phyloP scores from a whole-genome alignment of 2,797 vertebrate species.

The Schizopygopsis malacanthus region DNA sequence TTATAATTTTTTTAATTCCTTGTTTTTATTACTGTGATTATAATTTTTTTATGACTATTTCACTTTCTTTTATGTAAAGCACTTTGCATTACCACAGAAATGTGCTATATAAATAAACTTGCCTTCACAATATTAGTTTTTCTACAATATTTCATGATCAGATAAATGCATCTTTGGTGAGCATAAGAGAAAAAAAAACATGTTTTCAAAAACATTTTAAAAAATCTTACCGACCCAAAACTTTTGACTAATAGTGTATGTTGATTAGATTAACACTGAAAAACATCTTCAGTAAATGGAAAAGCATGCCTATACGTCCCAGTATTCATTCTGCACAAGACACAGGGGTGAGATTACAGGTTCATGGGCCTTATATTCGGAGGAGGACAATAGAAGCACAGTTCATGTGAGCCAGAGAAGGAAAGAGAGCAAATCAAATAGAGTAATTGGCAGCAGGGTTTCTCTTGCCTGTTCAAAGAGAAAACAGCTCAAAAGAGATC shows the following conservation, averaged over 20 bases:
- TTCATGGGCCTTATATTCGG: neutral
- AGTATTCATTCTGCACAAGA: constrained; percentile 7
- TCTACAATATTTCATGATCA: neutral
- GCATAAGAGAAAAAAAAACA: neutral
- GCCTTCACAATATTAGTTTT: neutral
- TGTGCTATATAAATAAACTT: too few relatives aligned
- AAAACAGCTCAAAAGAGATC: neutral
- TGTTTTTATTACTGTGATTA: too few relatives aligned
- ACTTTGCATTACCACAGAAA: too few relatives aligned
- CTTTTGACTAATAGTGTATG: neutral
- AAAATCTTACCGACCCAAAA: neutral
- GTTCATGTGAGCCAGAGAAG: constrained; percentile 11
- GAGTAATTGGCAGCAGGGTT: neutral
- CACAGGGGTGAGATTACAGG: neutral
- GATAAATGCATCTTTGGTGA: neutral
- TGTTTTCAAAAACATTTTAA: neutral
- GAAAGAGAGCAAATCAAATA: constrained; percentile 6
- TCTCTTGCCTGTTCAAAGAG: constrained; percentile 5
- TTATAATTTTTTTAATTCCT: too few relatives aligned
- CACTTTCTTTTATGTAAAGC: too few relatives aligned
- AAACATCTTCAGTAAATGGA: neutral
- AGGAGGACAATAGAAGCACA: constrained; percentile 8
- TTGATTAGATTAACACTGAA: neutral
- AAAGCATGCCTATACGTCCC: neutral
- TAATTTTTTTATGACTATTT: too few relatives aligned